Percentiles rank a stretch among this genome's conserved stretches.
Conservation (phyloP, 2,888 invertebrate genomes). For the Dryomyza anilis region DNA sequence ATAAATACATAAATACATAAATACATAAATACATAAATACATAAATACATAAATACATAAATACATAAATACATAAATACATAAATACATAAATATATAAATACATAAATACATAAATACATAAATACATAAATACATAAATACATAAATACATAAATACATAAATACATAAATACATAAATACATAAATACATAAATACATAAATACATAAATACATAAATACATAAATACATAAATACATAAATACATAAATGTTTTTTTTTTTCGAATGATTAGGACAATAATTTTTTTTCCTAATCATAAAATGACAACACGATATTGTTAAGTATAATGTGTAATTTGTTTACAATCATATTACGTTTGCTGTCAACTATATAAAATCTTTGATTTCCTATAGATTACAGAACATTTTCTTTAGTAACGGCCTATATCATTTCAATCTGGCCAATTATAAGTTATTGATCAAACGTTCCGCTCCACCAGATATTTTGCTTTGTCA, state of each 20-base stretch:
- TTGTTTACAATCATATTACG: too few relatives aligned
- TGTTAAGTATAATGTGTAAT: too few relatives aligned
- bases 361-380: too few relatives aligned
- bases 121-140: background rate
- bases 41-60: background rate
- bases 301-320: too few relatives aligned
- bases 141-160: background rate
- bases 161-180: slow-evolving; percentile 1
- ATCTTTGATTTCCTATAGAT: too few relatives aligned
- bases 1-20: background rate
- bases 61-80: background rate
- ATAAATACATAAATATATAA: background rate
- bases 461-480: too few relatives aligned
- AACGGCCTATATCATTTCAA: too few relatives aligned
- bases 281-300: too few relatives aligned
- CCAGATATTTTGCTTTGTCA: background rate
- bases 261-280: too few relatives aligned
- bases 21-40: background rate
- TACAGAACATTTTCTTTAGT: too few relatives aligned
- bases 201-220: background rate
- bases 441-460: too few relatives aligned
- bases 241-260: slow-evolving; percentile 21
- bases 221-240: background rate
- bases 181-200: background rate
- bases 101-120: background rate